A percentile compares a stretch with the other conserved stretches of the same genome.
These are phyloP conservation scores for Cairina moschata DNA, from an alignment of 2,113 vertebrate species.

Conservation along the genomic window DNA sequence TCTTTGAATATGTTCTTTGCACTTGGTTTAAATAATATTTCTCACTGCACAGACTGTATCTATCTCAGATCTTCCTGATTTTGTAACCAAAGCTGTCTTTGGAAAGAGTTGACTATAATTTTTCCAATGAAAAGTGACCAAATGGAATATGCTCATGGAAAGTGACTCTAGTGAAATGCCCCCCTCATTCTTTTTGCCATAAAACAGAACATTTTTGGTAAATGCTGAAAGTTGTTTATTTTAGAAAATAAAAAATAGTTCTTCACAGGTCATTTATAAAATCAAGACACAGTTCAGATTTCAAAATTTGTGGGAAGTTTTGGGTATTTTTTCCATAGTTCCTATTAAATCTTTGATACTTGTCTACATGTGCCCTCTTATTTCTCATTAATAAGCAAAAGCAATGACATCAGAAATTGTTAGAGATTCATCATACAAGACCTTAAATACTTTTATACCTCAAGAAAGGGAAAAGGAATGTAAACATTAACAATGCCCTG, in stretches of 20 bases:
- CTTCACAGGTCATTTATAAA: not conserved
- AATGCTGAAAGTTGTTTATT: slow-evolving; percentile 15
- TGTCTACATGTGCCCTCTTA: not conserved
- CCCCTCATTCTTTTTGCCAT: not conserved
- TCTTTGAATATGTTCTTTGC: not conserved
- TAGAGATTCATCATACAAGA: not conserved
- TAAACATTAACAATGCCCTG: not conserved
- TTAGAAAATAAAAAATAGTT: not conserved
- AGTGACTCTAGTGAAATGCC: not conserved
- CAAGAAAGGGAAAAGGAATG: not conserved
- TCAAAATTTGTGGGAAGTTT: slow-evolving; percentile 2
- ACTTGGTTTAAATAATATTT: not conserved
- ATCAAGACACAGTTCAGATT: not conserved
- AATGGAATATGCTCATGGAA: not conserved
- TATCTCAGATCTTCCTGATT: not conserved
- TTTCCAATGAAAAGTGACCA: slow-evolving; percentile 21
- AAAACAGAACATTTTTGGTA: not conserved
- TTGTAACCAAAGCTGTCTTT: not conserved
- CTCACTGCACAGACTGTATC: not conserved
- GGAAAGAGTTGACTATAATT: slow-evolving; percentile 8
- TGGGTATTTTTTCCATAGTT: not conserved
- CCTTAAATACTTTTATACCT: not conserved
- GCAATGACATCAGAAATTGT: not conserved
- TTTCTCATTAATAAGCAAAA: not conserved
- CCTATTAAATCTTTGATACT: not conserved